These are phyloP conservation scores for Enchytraeus crypticus DNA, from an alignment of 2,888 invertebrate genomes.

Conservation along the genomic window DNA sequence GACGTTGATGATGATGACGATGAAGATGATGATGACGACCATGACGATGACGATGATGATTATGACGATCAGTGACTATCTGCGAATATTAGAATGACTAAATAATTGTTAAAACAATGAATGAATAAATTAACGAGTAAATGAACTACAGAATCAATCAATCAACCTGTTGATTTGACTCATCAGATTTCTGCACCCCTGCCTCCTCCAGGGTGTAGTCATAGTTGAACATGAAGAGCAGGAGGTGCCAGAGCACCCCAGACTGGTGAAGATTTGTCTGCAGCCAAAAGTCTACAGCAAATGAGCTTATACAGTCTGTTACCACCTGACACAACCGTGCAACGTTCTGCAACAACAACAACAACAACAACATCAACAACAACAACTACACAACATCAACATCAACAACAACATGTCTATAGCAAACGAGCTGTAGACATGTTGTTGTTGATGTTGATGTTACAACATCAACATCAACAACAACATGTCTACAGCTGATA, in stretches of 20 bases:
- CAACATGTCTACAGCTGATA: too few relatives aligned
- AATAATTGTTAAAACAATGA: neutral
- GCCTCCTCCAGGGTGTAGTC: conserved; percentile 96
- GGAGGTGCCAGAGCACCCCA: conserved; percentile 82
- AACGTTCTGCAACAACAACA: conserved; percentile 55
- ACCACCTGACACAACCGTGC: conserved; percentile 75
- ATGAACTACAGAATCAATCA: too few relatives aligned
- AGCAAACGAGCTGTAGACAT: neutral
- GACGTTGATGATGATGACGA: too few relatives aligned
- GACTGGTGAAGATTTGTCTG: conserved; percentile 57
- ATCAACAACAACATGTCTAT: neutral
- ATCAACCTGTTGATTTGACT: conserved; percentile 66
- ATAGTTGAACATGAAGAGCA: conserved; percentile 82
- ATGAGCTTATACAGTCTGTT: conserved; percentile 77
- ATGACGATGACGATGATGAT: too few relatives aligned
- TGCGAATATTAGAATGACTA: neutral
- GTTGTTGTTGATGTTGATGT: too few relatives aligned
- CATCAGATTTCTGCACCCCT: conserved; percentile 75
- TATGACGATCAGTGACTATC: neutral
- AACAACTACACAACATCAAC: neutral
- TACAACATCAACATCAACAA: too few relatives aligned
- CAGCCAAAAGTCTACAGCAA: conserved; percentile 74
- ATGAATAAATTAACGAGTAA: neutral
- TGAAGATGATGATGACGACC: too few relatives aligned
- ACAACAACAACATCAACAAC: neutral